Percentiles rank a stretch among this genome's conserved stretches.
These are phyloP conservation scores for Dermolepida albohirtum DNA, from an alignment of 2,888 invertebrate genomes.

Conservation along the genomic window DNA sequence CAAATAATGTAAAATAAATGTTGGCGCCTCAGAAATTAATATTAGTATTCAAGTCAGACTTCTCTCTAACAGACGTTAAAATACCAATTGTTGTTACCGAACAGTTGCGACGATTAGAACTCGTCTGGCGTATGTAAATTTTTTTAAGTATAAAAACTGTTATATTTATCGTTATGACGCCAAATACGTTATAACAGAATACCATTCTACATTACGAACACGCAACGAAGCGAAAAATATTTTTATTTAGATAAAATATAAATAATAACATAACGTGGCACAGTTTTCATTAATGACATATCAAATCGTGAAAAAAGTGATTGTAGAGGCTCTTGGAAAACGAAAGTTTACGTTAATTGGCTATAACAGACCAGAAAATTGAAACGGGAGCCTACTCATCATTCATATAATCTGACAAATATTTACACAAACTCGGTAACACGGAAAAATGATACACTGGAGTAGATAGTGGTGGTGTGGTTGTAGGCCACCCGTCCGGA, in stretches of 20 bases:
- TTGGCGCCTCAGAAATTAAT: too few relatives aligned
- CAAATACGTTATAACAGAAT: constrained; percentile 22
- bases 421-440: constrained; percentile 58
- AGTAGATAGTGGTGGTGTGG: constrained; percentile 43
- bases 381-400: constrained; percentile 59
- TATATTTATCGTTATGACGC: constrained; percentile 17
- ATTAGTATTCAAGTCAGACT: too few relatives aligned
- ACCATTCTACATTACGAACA: not conserved
- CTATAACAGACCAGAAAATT: constrained; percentile 53
- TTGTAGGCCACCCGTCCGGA: constrained; percentile 54
- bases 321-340: constrained; percentile 41
- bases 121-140: constrained; percentile 18
- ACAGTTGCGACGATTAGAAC: constrained; percentile 8
- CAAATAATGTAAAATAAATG: too few relatives aligned
- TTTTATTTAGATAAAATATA: not conserved
- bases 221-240: not conserved
- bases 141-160: constrained; percentile 18
- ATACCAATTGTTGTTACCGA: constrained; percentile 10
- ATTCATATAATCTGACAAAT: constrained; percentile 59
- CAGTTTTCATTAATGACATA: too few relatives aligned
- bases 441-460: constrained; percentile 50
- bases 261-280: too few relatives aligned
- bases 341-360: constrained; percentile 51
- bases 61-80: not conserved
- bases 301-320: not conserved